These are phyloP conservation scores for Chorisops tibialis DNA, from an alignment of 2,888 invertebrate genomes.

Conservation along the genomic window DNA sequence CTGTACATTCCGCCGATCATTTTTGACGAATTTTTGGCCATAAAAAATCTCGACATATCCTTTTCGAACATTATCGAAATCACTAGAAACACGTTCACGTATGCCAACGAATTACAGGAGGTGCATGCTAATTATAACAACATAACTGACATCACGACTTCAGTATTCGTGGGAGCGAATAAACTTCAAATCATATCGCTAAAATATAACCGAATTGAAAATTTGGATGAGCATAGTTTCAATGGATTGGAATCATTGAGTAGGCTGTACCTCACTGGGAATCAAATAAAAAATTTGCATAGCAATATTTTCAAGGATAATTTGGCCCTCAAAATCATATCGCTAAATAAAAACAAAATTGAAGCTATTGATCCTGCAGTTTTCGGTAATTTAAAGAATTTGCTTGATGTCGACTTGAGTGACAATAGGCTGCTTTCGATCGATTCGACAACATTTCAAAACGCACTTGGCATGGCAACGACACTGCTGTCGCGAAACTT, in stretches of 20 bases:
- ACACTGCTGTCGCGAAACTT: conserved; percentile 42
- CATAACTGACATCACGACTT: not conserved
- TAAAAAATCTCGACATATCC: conserved; percentile 2
- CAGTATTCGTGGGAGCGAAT: conserved; percentile 7
- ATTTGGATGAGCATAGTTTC: conserved; percentile 8
- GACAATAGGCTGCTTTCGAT: conserved; percentile 42
- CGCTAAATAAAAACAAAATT: conserved; percentile 45
- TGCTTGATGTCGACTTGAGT: conserved; percentile 46
- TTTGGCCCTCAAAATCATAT: conserved; percentile 43
- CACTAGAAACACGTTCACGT: not conserved
- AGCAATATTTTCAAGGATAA: conserved; percentile 47
- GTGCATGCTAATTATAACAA: not conserved
- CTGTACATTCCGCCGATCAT: conserved; percentile 9
- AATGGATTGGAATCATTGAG: not conserved
- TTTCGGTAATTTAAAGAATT: conserved; percentile 44
- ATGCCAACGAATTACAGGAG: not conserved
- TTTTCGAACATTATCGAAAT: conserved; percentile 7
- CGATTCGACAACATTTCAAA: conserved; percentile 46
- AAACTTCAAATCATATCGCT: not conserved
- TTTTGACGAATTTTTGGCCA: not conserved
- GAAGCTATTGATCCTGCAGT: conserved; percentile 44
- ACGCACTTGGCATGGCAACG: conserved; percentile 43
- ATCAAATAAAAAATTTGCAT: conserved; percentile 41
- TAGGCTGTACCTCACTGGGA: conserved; percentile 28
- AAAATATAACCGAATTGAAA: not conserved